Percentiles rank a stretch among this genome's conserved stretches.
Conservation (phyloP, 1,140 invertebrate genomes). For the Philotrypesis tridentata region DNA sequence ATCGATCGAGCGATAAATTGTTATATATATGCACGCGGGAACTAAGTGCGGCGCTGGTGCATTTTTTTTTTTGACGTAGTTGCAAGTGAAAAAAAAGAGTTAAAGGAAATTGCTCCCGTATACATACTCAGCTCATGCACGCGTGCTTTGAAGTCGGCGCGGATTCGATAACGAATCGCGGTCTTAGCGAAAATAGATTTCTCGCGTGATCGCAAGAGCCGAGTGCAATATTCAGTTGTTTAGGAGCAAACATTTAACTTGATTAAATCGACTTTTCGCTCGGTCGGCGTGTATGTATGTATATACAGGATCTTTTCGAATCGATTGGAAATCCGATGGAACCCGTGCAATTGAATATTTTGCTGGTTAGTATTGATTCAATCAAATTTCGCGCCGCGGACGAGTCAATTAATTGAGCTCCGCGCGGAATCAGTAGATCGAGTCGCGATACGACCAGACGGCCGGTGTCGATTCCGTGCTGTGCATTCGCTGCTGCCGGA, state of each 20-base stretch:
- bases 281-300: too few species aligned
- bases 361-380: too few species aligned
- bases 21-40: neutral
- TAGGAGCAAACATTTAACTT: neutral
- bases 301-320: too few species aligned
- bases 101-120: neutral
- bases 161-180: neutral
- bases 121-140: neutral
- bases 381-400: too few species aligned
- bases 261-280: too few species aligned
- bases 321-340: too few species aligned
- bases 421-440: slow-evolving; percentile 2
- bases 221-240: neutral
- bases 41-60: neutral
- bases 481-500: too few species aligned
- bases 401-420: too few species aligned
- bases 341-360: too few species aligned
- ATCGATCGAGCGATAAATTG: neutral
- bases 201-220: neutral
- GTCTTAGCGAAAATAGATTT: neutral
- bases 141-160: too few species aligned
- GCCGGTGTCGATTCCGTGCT: too few species aligned
- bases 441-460: neutral
- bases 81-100: neutral
- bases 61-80: neutral